Evolutionary conservation across 2,888 invertebrate species (phyloP), one percentile per base, ranked within the genome.

Genomic region (Strigamia transsilvanica): DNA sequence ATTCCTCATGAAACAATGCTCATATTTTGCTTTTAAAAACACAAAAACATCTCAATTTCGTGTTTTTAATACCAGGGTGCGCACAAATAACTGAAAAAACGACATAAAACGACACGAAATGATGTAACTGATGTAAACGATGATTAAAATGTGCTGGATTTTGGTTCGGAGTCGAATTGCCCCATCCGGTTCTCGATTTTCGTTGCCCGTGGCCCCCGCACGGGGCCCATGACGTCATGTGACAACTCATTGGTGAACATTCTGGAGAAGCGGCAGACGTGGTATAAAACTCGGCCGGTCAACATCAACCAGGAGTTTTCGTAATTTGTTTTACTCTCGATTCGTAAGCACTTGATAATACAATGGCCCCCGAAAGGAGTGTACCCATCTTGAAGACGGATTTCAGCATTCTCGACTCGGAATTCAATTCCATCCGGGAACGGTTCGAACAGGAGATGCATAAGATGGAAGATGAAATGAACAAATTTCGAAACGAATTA

Each of bases 401-500:
- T 89, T 95, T 95, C 91, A 95, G 95, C 90, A 95, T 98, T 88
- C 94, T 97, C 90, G 97, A 98, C 90, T 94, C 94, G 85, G 98
- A 98, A 90, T 98, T 97, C 91, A 94, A 95, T 88, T 96, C 94
- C 90, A 98, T 98, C 88, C 92, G 97, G 87, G 97, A 97, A 89
- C 91, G 96, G 86, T 97, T 97, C 89, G 97, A 98, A 89, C 93
- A 94, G 85, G 98, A 98, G 91, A 98, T 98, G 98, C 92, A 94
- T 87, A 96, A 97, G 90, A 98, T 98, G 95, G 98, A 98, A 91
- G 97, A 97, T 87, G 98, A 98, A 90, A 98, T 98, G 98, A 93
- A 94, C 88, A 93, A 94, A 90, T 97, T 97, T 91, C 92, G 97
- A 86, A 94, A 94, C 85, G 96, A 96, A 88, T 91, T 97, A 85